phyloP scores from a whole-genome alignment of 2,888 invertebrate genomes.

The Nematopogon swammerdamellus region DNA sequence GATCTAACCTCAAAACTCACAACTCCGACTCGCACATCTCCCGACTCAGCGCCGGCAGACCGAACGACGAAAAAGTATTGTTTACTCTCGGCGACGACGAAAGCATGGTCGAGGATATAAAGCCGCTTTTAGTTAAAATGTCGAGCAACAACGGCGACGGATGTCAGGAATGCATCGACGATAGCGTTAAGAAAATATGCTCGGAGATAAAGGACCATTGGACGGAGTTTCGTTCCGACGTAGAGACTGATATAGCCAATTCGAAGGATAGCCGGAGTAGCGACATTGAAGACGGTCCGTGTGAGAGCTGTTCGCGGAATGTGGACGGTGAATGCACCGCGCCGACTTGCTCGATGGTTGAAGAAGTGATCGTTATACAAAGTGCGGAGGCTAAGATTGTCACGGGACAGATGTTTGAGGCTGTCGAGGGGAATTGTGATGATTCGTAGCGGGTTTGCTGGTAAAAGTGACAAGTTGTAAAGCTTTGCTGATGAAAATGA shows the following conservation, averaged over 20 bases:
- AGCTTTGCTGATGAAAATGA: too few species aligned
- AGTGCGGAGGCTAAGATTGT: too few species aligned
- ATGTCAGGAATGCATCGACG: slow-evolving; percentile 19
- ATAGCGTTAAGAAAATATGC: slow-evolving; percentile 35
- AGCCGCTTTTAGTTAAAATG: slow-evolving; percentile 26
- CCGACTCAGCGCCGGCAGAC: slow-evolving; percentile 9
- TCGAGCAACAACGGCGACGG: slow-evolving; percentile 40
- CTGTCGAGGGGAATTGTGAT: too few species aligned
- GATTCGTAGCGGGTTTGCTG: too few species aligned
- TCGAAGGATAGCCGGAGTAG: slow-evolving; percentile 19
- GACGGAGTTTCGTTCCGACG: slow-evolving; percentile 6
- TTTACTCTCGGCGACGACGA: slow-evolving; percentile 38
- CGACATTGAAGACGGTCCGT: slow-evolving; percentile 22
- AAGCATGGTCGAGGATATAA: slow-evolving; percentile 16
- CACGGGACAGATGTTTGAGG: too few species aligned
- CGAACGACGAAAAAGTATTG: slow-evolving; percentile 24
- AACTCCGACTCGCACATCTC: slow-evolving; percentile 42
- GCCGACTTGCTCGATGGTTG: too few species aligned
- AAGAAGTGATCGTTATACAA: too few species aligned
- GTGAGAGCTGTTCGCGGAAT: slow-evolving; percentile 12
- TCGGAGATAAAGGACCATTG: slow-evolving; percentile 37
- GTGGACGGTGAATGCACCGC: slow-evolving; percentile 13
- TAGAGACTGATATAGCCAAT: slow-evolving; percentile 2
- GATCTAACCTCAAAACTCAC: slow-evolving; percentile 22
- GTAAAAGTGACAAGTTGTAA: too few species aligned